Percentiles rank a stretch among this genome's conserved stretches.
Evolutionary conservation across 2,888 invertebrate species (phyloP).

Genomic region (Rhagium mordax): DNA sequence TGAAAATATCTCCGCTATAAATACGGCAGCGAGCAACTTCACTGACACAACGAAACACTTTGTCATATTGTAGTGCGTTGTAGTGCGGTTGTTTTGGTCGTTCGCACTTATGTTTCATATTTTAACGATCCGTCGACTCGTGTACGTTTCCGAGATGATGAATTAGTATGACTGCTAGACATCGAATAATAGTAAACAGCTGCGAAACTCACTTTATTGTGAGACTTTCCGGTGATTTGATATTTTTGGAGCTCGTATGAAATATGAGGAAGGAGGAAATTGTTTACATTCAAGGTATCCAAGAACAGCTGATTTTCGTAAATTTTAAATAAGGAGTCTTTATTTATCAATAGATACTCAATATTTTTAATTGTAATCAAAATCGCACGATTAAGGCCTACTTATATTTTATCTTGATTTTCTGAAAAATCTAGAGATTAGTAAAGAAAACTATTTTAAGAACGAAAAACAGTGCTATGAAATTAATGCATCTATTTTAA

Average conservation of each 20-base stretch:
- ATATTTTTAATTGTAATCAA: no score
- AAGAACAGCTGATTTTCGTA: not conserved
- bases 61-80: constrained; percentile 58
- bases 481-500: no score
- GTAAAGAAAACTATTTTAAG: no score
- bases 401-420: no score
- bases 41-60: constrained; percentile 53
- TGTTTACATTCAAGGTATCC: not conserved
- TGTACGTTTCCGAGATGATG: constrained; percentile 60
- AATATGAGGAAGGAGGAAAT: constrained; percentile 19
- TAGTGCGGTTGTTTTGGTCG: constrained; percentile 59
- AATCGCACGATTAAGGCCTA: no score
- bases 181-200: constrained; percentile 62
- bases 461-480: no score
- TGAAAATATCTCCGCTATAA: constrained; percentile 60
- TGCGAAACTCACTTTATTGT: constrained; percentile 57
- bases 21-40: constrained; percentile 43
- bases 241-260: constrained; percentile 44
- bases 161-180: constrained; percentile 57
- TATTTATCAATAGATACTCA: no score
- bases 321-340: not conserved
- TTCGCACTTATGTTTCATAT: constrained; percentile 66
- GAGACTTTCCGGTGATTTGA: constrained; percentile 55
- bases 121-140: constrained; percentile 64
- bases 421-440: no score